Conservation (phyloP, 2,113 vertebrate species). For the Callocephalon fimbriatum region DNA sequence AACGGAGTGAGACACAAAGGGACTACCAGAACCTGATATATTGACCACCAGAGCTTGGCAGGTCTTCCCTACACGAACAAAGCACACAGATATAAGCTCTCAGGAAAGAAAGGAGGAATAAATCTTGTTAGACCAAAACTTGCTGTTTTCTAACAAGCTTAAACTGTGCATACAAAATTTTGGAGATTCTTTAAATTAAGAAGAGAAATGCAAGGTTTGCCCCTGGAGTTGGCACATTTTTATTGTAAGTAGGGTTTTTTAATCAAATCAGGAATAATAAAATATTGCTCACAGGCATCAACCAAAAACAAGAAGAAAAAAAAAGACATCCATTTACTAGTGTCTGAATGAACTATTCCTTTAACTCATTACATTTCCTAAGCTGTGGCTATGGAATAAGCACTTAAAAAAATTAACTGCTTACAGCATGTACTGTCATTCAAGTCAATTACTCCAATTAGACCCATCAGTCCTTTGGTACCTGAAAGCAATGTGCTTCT, state of each 20-base stretch:
- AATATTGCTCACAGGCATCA: background rate
- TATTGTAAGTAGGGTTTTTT: background rate
- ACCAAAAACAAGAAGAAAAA: background rate
- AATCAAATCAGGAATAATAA: background rate
- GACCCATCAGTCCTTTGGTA: background rate
- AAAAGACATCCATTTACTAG: background rate
- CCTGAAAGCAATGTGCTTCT: background rate
- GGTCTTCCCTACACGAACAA: background rate
- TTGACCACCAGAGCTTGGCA: background rate
- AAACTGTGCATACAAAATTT: background rate
- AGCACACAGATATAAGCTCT: background rate
- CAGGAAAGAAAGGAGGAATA: background rate
- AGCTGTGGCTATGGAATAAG: background rate
- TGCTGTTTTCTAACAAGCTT: background rate
- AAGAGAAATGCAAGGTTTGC: background rate
- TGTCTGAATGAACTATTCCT: background rate
- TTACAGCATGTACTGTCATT: background rate
- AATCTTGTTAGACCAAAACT: background rate
- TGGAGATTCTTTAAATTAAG: background rate
- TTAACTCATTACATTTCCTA: background rate
- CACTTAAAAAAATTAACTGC: slow-evolving; percentile 25
- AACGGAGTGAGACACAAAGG: background rate
- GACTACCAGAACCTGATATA: background rate
- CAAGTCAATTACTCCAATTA: background rate
- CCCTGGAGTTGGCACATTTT: background rate